A percentile compares a stretch with the other conserved stretches of the same genome.
phyloP scores from a whole-genome alignment of 1,140 invertebrate genomes.

The Tetramorium parvispinum region DNA sequence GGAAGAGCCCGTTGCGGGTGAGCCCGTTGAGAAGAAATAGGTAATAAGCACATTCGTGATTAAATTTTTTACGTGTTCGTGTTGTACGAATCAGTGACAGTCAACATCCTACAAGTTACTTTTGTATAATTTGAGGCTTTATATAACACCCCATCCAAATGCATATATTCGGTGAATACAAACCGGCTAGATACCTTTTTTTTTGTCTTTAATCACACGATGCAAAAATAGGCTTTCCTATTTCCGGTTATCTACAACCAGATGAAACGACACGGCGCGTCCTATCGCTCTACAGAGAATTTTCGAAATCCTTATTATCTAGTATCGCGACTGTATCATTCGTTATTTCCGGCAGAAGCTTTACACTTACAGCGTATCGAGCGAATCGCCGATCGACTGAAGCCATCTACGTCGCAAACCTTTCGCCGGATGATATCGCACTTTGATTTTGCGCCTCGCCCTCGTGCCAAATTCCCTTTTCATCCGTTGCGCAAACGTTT shows the following conservation, averaged over 20 bases:
- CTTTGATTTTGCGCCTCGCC: not conserved
- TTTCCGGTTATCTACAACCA: slow-evolving; percentile 73
- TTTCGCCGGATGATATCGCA: not conserved
- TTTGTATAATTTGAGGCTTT: slow-evolving; percentile 55
- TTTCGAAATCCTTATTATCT: slow-evolving; percentile 71
- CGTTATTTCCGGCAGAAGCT: slow-evolving; percentile 43
- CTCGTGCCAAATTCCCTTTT: not conserved
- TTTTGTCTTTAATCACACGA: slow-evolving; percentile 70
- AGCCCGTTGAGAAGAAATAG: not conserved
- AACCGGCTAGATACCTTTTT: slow-evolving; percentile 63
- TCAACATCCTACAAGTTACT: slow-evolving; percentile 61
- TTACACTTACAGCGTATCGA: slow-evolving; percentile 46
- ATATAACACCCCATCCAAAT: slow-evolving; percentile 55
- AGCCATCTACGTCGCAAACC: not conserved
- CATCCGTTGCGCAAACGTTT: not conserved
- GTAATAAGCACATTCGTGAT: slow-evolving; percentile 1
- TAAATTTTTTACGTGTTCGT: not conserved
- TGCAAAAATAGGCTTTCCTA: slow-evolving; percentile 77
- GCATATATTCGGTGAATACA: slow-evolving; percentile 57
- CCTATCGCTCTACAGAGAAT: slow-evolving; percentile 72
- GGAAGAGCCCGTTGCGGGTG: too few species aligned
- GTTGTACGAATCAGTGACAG: slow-evolving; percentile 46
- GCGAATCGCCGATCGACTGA: slow-evolving; percentile 38
- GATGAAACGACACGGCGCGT: slow-evolving; percentile 69
- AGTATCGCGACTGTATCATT: slow-evolving; percentile 64